Conservation (phyloP, 2,113 vertebrate species). For the Saccopteryx bilineata region DNA sequence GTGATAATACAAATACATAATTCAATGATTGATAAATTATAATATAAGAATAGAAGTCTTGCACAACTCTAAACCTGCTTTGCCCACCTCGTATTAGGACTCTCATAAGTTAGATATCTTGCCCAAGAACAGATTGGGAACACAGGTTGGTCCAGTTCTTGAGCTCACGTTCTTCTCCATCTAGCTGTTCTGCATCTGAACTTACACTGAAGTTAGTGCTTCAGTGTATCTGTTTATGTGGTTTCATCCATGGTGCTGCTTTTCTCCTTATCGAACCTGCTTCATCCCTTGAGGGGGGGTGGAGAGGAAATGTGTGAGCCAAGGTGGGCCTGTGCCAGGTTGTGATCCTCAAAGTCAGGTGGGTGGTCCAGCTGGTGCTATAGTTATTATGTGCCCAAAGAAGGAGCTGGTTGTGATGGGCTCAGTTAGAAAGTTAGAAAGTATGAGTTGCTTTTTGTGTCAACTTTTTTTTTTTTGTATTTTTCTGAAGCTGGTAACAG, state of each 20-base stretch:
- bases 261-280: background rate
- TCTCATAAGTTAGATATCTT: background rate
- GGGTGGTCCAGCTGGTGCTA: no score
- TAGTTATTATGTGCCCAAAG: background rate
- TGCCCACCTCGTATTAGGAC: background rate
- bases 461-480: no score
- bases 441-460: background rate
- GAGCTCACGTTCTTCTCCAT: background rate
- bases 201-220: background rate
- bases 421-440: background rate
- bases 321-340: rapidly evolving
- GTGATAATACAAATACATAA: background rate
- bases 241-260: background rate
- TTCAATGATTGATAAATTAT: background rate
- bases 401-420: background rate
- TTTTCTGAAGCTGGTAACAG: no score
- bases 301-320: background rate
- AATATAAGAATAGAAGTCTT: background rate
- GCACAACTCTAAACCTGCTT: background rate
- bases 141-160: background rate
- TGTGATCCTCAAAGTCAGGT: background rate
- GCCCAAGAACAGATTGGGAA: background rate
- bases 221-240: background rate
- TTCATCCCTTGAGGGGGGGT: background rate
- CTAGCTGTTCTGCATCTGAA: background rate